A percentile compares a stretch with the other conserved stretches of the same genome.
Evolutionary conservation across 1,140 invertebrate species (phyloP).

Genomic region (Cherax destructor): DNA sequence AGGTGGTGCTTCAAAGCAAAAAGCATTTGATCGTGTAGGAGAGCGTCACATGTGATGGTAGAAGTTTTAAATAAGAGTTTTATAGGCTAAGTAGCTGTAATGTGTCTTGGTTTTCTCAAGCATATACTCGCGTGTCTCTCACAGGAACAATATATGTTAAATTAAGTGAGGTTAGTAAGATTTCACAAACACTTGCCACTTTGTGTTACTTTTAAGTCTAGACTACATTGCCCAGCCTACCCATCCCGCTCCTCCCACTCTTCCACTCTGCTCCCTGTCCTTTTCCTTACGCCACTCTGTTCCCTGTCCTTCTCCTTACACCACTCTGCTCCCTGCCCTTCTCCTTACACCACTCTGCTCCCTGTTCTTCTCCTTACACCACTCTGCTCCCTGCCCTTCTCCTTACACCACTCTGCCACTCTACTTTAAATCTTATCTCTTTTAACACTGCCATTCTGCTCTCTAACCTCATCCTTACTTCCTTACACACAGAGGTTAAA

Average conservation of each 20-base stretch:
- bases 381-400: too few relatives aligned
- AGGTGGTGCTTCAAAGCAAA: neutral
- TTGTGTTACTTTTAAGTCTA: neutral
- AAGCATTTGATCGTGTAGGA: neutral
- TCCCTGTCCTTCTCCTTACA: neutral
- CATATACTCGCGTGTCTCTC: constrained; percentile 8
- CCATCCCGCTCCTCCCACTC: neutral
- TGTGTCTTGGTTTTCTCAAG: constrained; percentile 16
- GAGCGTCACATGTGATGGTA: neutral
- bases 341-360: neutral
- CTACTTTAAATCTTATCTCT: too few relatives aligned
- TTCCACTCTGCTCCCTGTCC: too few relatives aligned
- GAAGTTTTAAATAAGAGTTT: neutral
- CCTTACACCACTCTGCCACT: too few relatives aligned
- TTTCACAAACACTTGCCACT: neutral
- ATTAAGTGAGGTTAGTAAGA: neutral
- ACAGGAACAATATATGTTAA: neutral
- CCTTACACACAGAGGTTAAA: neutral
- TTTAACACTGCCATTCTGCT: too few relatives aligned
- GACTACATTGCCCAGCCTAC: constrained; percentile 13
- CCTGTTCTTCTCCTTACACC: neutral
- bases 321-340: neutral
- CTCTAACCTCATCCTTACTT: too few relatives aligned
- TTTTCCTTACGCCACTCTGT: too few relatives aligned
- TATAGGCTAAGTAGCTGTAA: constrained; percentile 16